These are phyloP conservation scores for Aphelenchoides fujianensis DNA, from an alignment of 1,140 invertebrate species.

Conservation along the genomic window DNA sequence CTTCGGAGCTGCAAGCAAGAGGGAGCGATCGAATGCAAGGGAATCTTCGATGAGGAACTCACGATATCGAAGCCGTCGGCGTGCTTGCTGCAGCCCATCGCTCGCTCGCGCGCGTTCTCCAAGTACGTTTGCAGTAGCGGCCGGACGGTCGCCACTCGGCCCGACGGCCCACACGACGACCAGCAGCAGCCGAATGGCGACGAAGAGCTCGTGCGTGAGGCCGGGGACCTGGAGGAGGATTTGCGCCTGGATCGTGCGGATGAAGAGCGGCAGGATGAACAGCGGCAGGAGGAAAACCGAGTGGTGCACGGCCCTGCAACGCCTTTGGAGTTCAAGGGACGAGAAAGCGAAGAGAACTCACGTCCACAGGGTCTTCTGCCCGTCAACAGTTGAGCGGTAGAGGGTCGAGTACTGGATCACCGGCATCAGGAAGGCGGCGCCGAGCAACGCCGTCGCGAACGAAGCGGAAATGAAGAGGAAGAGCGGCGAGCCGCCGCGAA, in stretches of 20 bases:
- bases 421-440: constrained; percentile 32
- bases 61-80: constrained; percentile 30
- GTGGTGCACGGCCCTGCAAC: constrained; percentile 31
- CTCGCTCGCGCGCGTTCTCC: constrained; percentile 29
- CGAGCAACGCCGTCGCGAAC: constrained; percentile 18
- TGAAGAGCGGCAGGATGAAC: constrained; percentile 23
- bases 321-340: constrained; percentile 30
- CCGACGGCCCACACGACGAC: constrained; percentile 25
- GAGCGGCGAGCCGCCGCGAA: background rate
- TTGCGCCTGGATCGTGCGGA: constrained; percentile 21
- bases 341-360: constrained; percentile 56
- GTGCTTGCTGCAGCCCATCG: constrained; percentile 20
- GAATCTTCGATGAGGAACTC: background rate
- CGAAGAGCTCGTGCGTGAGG: constrained; percentile 15
- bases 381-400: constrained; percentile 23
- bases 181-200: constrained; percentile 15
- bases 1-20: constrained; percentile 21
- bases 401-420: constrained; percentile 35
- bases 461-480: background rate
- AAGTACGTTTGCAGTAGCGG: constrained; percentile 37
- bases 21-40: background rate
- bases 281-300: constrained; percentile 24
- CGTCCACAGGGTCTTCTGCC: constrained; percentile 55
- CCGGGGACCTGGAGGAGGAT: constrained; percentile 3
- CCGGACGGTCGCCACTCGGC: constrained; percentile 14